Percentiles rank a stretch among this genome's conserved stretches.
Conservation (phyloP, 2,888 invertebrate species). For the Euplexia lucipara region DNA sequence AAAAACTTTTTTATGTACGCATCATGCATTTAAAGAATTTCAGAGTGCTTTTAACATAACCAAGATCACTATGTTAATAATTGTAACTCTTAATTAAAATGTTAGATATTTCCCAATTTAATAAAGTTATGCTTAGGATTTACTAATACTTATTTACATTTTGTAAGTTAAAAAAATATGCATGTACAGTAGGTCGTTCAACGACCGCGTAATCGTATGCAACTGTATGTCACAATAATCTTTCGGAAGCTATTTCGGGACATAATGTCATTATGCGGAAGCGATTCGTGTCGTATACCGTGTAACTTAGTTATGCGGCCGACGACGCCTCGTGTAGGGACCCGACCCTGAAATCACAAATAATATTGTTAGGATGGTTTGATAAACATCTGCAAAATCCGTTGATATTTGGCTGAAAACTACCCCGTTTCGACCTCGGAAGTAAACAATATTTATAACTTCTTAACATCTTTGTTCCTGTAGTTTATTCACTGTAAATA, state of each 20-base stretch:
- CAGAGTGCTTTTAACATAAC: no score
- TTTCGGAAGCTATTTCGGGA: slow-evolving; percentile 16
- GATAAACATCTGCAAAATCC: background rate
- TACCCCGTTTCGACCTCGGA: background rate
- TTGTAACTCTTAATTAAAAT: no score
- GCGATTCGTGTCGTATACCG: background rate
- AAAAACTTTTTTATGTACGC: no score
- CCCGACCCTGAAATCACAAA: slow-evolving; percentile 7
- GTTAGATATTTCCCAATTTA: no score
- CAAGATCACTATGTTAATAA: no score
- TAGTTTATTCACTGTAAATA: slow-evolving; percentile 6
- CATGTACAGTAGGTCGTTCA: background rate
- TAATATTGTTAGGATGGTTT: background rate
- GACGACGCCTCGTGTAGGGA: background rate
- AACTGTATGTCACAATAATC: slow-evolving; percentile 1
- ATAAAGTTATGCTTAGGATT: no score
- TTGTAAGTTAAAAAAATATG: no score
- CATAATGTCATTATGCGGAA: slow-evolving; percentile 29
- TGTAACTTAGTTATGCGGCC: slow-evolving; percentile 23
- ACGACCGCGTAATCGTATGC: background rate
- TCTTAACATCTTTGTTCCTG: slow-evolving; percentile 1
- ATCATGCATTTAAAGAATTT: no score
- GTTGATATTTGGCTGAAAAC: background rate
- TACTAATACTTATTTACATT: no score
- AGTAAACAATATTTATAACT: background rate